Percentiles rank a stretch among this genome's conserved stretches.
These are phyloP conservation scores for Lepus europaeus DNA, from an alignment of 2,113 vertebrate genomes.

Conservation along the genomic window DNA sequence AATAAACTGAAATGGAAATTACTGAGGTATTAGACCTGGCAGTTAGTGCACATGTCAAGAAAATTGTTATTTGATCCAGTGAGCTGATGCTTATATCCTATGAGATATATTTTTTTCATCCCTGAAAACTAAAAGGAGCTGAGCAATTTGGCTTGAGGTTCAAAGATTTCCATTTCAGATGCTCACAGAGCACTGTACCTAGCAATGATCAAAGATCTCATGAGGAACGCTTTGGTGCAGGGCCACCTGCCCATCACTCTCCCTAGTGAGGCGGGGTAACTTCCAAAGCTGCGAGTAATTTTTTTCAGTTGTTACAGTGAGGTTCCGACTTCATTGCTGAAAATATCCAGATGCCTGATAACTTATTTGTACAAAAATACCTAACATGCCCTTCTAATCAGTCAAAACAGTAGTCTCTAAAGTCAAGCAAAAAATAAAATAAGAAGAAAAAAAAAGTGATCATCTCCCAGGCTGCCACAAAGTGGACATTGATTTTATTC, in stretches of 20 bases:
- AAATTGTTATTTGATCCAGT: slow-evolving; percentile 48
- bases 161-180: slow-evolving; percentile 63
- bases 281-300: slow-evolving; percentile 66
- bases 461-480: slow-evolving; percentile 40
- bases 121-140: slow-evolving; percentile 62
- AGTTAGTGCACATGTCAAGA: not conserved
- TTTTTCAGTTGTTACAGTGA: slow-evolving; percentile 68
- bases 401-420: slow-evolving; percentile 52
- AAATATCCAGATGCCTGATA: slow-evolving; percentile 67
- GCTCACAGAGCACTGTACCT: slow-evolving; percentile 50
- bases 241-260: not conserved
- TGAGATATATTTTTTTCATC: slow-evolving; percentile 64
- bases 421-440: slow-evolving; percentile 47
- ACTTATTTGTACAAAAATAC: slow-evolving; percentile 67
- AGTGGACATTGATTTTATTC: slow-evolving; percentile 13
- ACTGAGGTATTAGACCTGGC: slow-evolving; percentile 43
- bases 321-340: slow-evolving; percentile 67
- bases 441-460: not conserved
- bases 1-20: slow-evolving; percentile 65
- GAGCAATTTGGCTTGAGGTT: slow-evolving; percentile 71
- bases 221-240: not conserved
- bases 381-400: slow-evolving; percentile 61
- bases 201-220: slow-evolving; percentile 62
- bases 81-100: slow-evolving; percentile 36
- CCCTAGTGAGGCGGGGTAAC: not conserved